phyloP scores from a whole-genome alignment of 2,113 vertebrate genomes.

The Odocoileus hemionus region DNA sequence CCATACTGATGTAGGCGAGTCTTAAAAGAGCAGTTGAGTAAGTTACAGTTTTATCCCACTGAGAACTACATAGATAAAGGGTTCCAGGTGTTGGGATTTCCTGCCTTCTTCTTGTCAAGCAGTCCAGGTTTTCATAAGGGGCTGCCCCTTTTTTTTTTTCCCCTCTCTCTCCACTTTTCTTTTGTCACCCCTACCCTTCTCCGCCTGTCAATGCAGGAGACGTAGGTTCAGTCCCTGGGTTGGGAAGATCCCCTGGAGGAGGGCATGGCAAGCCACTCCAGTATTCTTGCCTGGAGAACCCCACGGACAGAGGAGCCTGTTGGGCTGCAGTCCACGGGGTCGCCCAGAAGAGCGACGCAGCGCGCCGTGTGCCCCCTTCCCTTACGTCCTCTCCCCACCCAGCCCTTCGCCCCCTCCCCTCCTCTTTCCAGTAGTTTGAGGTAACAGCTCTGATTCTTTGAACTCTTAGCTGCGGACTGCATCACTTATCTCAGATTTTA shows the following conservation, averaged over 20 bases:
- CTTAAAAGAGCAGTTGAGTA: not conserved
- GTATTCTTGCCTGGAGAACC: not conserved
- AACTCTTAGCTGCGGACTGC: not conserved
- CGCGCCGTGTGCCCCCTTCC: fast-evolving
- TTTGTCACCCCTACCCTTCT: not conserved
- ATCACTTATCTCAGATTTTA: not conserved
- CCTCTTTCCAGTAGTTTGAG: not conserved
- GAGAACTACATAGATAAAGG: not conserved
- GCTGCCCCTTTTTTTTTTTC: not conserved
- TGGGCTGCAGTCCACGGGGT: not conserved
- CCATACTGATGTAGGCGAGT: not conserved
- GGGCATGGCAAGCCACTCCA: not conserved
- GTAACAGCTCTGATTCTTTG: not conserved
- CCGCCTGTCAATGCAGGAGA: not conserved
- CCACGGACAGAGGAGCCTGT: not conserved
- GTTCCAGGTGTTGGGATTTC: not conserved
- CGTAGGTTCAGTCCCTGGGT: not conserved
- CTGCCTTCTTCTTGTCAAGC: not conserved
- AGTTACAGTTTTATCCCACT: not conserved
- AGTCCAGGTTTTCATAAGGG: not conserved
- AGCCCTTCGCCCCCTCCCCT: not conserved
- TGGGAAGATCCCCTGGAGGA: not conserved
- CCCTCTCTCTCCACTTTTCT: not conserved
- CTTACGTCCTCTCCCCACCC: fast-evolving
- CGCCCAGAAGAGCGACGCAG: fast-evolving